Base-by-base conservation (phyloP, 2,113 vertebrate genomes). In the Grus americana region DNA sequence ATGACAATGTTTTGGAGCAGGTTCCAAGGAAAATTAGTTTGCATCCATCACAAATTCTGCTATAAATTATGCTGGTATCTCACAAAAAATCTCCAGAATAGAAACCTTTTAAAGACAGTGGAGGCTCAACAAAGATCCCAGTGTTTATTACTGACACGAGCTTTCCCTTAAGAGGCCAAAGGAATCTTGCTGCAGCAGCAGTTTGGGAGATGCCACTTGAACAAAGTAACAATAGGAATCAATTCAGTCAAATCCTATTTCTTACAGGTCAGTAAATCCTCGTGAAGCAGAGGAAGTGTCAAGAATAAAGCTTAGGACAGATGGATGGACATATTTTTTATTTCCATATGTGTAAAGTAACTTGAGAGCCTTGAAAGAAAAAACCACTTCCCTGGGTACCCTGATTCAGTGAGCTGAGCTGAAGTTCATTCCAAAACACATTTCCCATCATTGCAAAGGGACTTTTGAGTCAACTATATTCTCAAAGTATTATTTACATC, bases 1-100 rank as follows among this genome's bases (percentile, higher is more conserved):
- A 55, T 44, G 36, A 54, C 75, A 88, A 38, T 26, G 29, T 50
- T 85, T 70, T 55, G 62, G 66, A 96, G 62, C 22, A 79, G 6
- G 18, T 88, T 95, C 74, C 79, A 58, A 93, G 49, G 82, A 46
- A 93, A 96, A 88, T 91, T 57, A 70, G 27, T 63, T 58, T 65
- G 40, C 65, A 91, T 57, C 16, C 12, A 8, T 82, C 88, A 87
- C 7, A 23, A 85, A 72, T 81, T 72, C 57, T 85, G 75, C 72
- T 87, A 57, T 59, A 91, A 89, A 72, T 58, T 92, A 23, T 38
- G 49, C 34, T 54, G 42, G 5, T 5, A 73, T 68, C 49, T 78
- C 79, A 67, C 27, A 72, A 21, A 93, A 92, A 70, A 30, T 38
- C 15, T 83, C 57, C 8, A 34, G 30, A 24, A 61, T 16, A 55